phyloP scores from a whole-genome alignment of 2,797 vertebrate genomes.

The Rallus crepitans region DNA sequence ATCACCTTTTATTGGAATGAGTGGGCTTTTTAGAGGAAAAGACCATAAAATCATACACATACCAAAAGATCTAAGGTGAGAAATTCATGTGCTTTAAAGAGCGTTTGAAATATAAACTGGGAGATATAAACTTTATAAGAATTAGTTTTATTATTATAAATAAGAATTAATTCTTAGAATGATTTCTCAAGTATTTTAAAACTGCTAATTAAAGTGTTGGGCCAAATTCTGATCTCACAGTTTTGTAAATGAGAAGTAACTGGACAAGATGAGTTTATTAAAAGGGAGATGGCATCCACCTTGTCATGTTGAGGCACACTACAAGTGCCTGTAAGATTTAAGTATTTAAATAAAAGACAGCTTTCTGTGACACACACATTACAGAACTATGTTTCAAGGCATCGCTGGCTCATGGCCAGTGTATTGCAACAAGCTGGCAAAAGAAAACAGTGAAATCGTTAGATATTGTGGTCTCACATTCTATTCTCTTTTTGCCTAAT shows the following conservation, averaged over 20 bases:
- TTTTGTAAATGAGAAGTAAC: neutral
- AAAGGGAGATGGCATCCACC: neutral
- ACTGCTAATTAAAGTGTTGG: neutral
- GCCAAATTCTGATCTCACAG: neutral
- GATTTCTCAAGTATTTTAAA: neutral
- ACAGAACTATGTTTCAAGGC: neutral
- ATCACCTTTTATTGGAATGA: conserved; percentile 10
- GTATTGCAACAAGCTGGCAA: neutral
- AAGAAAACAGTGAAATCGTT: neutral
- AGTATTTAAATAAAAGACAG: conserved; percentile 17
- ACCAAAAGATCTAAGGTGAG: neutral
- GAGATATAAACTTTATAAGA: neutral
- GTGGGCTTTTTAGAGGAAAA: conserved; percentile 8
- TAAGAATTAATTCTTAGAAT: neutral
- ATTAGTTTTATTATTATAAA: neutral
- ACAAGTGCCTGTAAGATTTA: neutral
- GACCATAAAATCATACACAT: neutral
- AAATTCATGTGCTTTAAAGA: conserved; percentile 20
- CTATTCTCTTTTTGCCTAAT: neutral
- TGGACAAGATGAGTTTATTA: neutral
- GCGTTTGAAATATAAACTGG: conserved; percentile 27
- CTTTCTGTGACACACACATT: neutral
- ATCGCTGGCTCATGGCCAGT: neutral
- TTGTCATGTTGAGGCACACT: neutral
- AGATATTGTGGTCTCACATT: neutral